Evolutionary conservation across 2,797 vertebrate genomes (phyloP).

Genomic region (Gambelia wislizenii): DNA sequence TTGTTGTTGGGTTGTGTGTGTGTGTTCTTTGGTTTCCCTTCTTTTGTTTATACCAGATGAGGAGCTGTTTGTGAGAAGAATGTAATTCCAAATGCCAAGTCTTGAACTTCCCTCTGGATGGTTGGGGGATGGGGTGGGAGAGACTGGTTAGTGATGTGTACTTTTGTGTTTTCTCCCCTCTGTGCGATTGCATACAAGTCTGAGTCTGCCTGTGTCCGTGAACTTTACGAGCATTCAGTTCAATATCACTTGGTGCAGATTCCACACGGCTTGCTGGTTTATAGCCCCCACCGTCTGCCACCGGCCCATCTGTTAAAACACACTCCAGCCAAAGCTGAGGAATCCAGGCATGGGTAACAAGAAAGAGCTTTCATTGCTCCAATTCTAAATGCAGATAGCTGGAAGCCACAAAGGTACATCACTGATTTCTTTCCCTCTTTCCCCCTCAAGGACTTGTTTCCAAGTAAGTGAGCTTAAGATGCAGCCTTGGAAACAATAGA

Average conservation of each 20-base stretch:
- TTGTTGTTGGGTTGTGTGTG: not conserved
- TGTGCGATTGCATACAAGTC: constrained; percentile 48
- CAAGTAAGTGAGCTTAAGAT: not conserved
- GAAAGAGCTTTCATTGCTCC: constrained; percentile 10
- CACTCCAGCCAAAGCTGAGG: constrained; percentile 36
- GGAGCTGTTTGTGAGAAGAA: not conserved
- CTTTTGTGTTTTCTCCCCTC: constrained; percentile 12
- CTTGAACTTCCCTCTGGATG: constrained; percentile 48
- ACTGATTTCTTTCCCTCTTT: not conserved
- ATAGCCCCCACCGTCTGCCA: constrained; percentile 56
- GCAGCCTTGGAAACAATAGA: not conserved
- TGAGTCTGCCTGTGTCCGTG: constrained; percentile 64
- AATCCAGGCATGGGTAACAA: constrained; percentile 2
- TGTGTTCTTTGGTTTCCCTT: constrained; percentile 16
- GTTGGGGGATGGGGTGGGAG: constrained; percentile 12
- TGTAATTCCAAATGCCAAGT: constrained; percentile 32
- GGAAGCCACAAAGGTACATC: not conserved
- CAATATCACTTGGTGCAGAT: constrained; percentile 55
- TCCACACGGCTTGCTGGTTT: constrained; percentile 57
- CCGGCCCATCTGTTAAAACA: constrained; percentile 69
- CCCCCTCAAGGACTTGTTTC: not conserved
- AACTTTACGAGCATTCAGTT: constrained; percentile 68
- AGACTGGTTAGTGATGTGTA: not conserved
- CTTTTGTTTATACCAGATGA: constrained; percentile 18
- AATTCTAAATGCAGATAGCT: not conserved